Base-by-base conservation (phyloP, 2,888 invertebrate genomes). In the Eupithecia abbreviata region DNA sequence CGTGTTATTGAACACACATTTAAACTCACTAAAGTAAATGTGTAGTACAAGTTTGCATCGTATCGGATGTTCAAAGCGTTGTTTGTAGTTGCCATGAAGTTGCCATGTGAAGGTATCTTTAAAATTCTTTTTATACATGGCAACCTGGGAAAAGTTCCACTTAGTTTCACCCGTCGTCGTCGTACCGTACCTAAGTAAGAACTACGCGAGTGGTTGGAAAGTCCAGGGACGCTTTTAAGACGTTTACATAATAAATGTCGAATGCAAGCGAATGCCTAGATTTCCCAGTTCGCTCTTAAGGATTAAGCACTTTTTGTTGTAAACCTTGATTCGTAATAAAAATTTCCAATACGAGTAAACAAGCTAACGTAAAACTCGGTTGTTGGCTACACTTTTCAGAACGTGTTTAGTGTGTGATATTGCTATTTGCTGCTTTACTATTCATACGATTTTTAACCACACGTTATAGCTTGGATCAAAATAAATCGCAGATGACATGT, bases 81-180 rank as follows among this genome's bases (percentile, higher is more conserved):
- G 85, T 88, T 85, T 90, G 85, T 84, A n/a, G n/a, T n/a, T n/a
- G n/a, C n/a, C n/a, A n/a, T n/a, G 84, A 86, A 90, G 85, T 88
- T 90, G 85, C 87, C 85, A 88, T 86, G 88, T 84, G 87, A 84
- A 88, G 78, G 89, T 88, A 89, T 81, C 81, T 91, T 92, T 91
- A 89, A 92, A 91, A 92, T 92, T 92, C 90, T 92, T 93, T 93
- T 93, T 93, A 91, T 90, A 86, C 88, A 86, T 88, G 88, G 85
- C 90, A 88, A 92, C 92, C 90, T 91, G 91, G 89, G 89, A 89
- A 90, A 93, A 92, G 91, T 93, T 93, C 90, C 90, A 90, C 92
- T 92, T 91, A 91, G 93, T 92, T 93, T 91, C 89, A 87, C 87
- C 85, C 87, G 89, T 84, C 88, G 86, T 86, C 88, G 87, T 85